Evolutionary conservation across 2,113 vertebrate genomes (phyloP).

Genomic region (Malurus melanocephalus): DNA sequence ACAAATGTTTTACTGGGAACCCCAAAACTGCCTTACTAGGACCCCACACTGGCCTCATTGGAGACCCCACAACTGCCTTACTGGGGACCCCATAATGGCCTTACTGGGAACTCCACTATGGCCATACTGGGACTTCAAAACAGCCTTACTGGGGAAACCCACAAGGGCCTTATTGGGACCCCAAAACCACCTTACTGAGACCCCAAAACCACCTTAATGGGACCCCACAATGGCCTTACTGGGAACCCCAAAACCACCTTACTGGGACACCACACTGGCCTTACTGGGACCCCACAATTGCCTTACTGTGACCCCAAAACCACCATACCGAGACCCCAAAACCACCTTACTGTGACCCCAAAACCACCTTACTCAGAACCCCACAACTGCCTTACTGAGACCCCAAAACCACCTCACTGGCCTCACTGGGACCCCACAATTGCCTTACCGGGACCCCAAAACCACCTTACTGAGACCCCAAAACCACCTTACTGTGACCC

Average conservation of each 20-base stretch:
- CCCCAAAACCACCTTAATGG: not conserved
- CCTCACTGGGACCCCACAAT: too few species aligned
- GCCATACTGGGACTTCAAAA: not conserved
- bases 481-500: too few species aligned
- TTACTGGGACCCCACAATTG: too few species aligned
- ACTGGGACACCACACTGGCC: too few species aligned
- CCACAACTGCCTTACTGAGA: too few species aligned
- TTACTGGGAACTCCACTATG: not conserved
- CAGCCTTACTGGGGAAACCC: not conserved
- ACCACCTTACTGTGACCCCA: too few species aligned
- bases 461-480: too few species aligned
- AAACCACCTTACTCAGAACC: too few species aligned
- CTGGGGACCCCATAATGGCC: accelerated
- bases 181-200: too few species aligned
- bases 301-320: too few species aligned
- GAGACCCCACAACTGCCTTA: accelerated
- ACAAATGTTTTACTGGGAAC: slow-evolving; percentile 51
- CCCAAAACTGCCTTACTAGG: not conserved
- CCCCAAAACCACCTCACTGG: not conserved
- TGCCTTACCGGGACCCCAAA: not conserved
- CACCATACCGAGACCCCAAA: too few species aligned
- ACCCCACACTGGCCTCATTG: accelerated
- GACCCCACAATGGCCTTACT: not conserved
- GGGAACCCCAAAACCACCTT: too few species aligned
- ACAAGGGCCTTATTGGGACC: accelerated